Evolutionary conservation across 2,797 vertebrate genomes (phyloP).

Genomic region (Champsocephalus gunnari): DNA sequence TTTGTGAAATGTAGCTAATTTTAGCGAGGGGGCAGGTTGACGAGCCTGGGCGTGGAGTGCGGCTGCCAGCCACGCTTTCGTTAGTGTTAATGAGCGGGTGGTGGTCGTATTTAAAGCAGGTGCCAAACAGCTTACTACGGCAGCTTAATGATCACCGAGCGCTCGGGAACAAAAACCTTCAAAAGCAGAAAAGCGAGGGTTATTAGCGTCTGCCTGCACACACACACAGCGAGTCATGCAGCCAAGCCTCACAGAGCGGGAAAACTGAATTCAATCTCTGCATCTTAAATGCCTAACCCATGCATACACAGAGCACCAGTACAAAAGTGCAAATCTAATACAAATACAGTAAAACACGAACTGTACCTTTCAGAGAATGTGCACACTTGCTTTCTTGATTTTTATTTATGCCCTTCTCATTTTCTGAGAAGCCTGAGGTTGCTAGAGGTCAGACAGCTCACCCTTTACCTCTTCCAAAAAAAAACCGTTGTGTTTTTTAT

Average conservation of each 20-base stretch:
- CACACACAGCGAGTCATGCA: constrained; percentile 24
- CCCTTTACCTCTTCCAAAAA: not conserved
- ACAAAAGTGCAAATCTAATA: constrained; percentile 6
- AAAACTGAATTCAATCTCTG: constrained; percentile 29
- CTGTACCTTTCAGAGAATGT: constrained; percentile 60
- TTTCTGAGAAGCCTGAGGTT: constrained; percentile 38
- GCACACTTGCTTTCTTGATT: constrained; percentile 21
- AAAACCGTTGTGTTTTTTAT: constrained; percentile 35
- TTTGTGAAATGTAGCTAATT: constrained; percentile 86
- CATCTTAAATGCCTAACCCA: constrained; percentile 31
- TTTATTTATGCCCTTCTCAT: constrained; percentile 24
- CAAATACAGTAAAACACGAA: constrained; percentile 61
- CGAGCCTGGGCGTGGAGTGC: constrained; percentile 72
- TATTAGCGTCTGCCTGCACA: constrained; percentile 71
- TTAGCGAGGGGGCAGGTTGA: constrained; percentile 73
- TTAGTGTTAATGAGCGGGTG: constrained; percentile 85
- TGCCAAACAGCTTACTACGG: constrained; percentile 82
- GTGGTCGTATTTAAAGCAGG: constrained; percentile 83
- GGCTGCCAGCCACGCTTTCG: constrained; percentile 78
- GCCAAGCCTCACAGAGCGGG: constrained; percentile 35
- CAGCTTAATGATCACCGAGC: constrained; percentile 84
- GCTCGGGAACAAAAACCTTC: constrained; percentile 74
- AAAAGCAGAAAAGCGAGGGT: constrained; percentile 76
- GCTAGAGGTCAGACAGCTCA: constrained; percentile 40
- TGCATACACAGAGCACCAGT: not conserved